phyloP scores from a whole-genome alignment of 2,797 vertebrate species.

The Geotrypetes seraphini region DNA sequence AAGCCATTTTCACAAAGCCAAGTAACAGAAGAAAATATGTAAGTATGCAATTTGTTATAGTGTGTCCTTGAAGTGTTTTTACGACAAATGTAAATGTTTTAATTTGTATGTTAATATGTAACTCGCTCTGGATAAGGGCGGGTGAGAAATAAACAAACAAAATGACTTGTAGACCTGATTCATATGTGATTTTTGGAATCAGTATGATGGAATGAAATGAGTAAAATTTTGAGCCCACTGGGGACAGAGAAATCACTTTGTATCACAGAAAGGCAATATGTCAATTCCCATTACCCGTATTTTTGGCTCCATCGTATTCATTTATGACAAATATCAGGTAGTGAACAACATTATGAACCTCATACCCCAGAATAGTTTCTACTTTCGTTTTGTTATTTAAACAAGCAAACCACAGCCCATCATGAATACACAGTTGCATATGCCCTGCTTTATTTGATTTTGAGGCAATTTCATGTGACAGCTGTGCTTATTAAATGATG shows the following conservation, averaged over 20 bases:
- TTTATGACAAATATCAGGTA: too few species aligned
- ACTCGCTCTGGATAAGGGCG: too few species aligned
- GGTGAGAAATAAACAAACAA: too few species aligned
- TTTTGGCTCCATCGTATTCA: neutral
- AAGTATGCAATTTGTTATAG: too few species aligned
- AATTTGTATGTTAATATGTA: too few species aligned
- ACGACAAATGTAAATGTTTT: too few species aligned
- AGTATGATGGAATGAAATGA: neutral
- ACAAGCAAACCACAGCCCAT: constrained; percentile 23
- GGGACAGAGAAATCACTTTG: too few species aligned
- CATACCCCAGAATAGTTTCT: constrained; percentile 22
- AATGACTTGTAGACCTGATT: neutral
- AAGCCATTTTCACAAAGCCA: constrained; percentile 4
- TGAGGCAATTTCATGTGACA: constrained; percentile 1
- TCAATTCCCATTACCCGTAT: too few species aligned
- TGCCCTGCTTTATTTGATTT: constrained; percentile 20
- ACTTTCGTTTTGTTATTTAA: constrained; percentile 19
- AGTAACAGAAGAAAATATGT: neutral
- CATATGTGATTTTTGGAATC: neutral
- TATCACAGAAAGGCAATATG: too few species aligned
- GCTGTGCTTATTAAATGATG: neutral
- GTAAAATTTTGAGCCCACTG: too few species aligned
- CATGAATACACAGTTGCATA: constrained; percentile 17
- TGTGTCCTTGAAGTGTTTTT: too few species aligned
- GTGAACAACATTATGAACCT: too few species aligned